Percentiles rank a stretch among this genome's conserved stretches.
phyloP scores from a whole-genome alignment of 2,888 invertebrate species.

The Apamea sordens region DNA sequence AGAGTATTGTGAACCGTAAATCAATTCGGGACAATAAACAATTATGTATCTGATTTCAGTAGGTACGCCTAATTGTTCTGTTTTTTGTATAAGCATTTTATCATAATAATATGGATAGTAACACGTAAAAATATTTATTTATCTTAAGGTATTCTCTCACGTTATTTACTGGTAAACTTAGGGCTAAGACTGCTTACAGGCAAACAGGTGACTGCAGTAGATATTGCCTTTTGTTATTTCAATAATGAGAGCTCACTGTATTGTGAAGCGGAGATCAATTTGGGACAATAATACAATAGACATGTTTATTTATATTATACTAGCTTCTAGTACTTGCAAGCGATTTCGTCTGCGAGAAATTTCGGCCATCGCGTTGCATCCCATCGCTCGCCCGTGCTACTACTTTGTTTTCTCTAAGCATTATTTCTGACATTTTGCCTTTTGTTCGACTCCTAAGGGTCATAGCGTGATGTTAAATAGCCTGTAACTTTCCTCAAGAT shows the following conservation, averaged over 20 bases:
- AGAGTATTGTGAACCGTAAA: background rate
- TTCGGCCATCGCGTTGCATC: no score
- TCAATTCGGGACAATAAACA: background rate
- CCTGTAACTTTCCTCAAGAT: no score
- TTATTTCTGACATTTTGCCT: no score
- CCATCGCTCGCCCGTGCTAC: no score
- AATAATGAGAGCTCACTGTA: background rate
- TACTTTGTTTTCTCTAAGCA: no score
- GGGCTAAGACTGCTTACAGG: background rate
- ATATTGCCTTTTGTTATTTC: slow-evolving; percentile 4
- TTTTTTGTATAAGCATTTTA: background rate
- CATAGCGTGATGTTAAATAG: no score
- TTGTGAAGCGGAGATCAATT: slow-evolving; percentile 1
- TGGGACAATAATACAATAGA: slow-evolving; percentile 28
- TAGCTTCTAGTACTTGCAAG: no score
- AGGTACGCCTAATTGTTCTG: background rate
- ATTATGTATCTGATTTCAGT: background rate
- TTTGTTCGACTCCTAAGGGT: no score
- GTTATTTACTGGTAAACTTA: background rate
- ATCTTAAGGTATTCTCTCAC: background rate
- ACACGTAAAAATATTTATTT: background rate
- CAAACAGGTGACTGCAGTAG: background rate
- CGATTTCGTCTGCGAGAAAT: no score
- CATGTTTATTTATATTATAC: background rate
- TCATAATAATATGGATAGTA: background rate